Percentiles rank a stretch among this genome's conserved stretches.
phyloP scores from a whole-genome alignment of 2,113 vertebrate genomes.

The Phrynosoma blainvillii region DNA sequence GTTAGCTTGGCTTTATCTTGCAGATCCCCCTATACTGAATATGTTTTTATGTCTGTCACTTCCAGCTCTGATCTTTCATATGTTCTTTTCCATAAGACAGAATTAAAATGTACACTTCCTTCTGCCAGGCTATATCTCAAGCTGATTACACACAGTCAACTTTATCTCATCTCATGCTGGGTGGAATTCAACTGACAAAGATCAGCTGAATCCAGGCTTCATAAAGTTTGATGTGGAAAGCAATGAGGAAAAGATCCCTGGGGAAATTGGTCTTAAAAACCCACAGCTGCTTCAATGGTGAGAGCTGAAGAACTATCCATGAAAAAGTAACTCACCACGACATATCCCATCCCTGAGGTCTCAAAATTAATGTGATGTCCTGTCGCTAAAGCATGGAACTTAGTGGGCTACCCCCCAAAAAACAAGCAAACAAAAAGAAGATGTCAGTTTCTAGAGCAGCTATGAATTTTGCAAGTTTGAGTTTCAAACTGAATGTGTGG shows the following conservation, averaged over 20 bases:
- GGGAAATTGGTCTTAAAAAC: slow-evolving; percentile 22
- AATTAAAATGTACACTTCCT: not conserved
- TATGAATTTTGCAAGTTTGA: not conserved
- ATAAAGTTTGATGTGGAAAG: slow-evolving; percentile 31
- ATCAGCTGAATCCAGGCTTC: slow-evolving; percentile 29
- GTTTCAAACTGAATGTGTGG: slow-evolving; percentile 18
- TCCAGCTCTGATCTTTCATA: not conserved
- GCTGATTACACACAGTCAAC: not conserved
- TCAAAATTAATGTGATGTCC: not conserved
- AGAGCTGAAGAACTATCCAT: slow-evolving; percentile 4
- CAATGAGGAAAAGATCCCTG: slow-evolving; percentile 2
- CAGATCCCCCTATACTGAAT: not conserved
- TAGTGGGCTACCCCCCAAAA: not conserved
- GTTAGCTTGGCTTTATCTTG: not conserved
- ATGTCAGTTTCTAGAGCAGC: not conserved
- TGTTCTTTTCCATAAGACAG: slow-evolving; percentile 5
- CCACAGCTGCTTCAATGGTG: slow-evolving; percentile 1
- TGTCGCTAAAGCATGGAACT: not conserved
- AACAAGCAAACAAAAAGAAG: not conserved
- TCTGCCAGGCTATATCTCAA: not conserved
- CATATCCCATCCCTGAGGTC: not conserved
- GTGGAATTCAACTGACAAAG: slow-evolving; percentile 17
- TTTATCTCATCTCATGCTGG: slow-evolving; percentile 21
- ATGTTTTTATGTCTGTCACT: not conserved
- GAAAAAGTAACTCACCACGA: not conserved